Evolutionary conservation across 2,113 vertebrate species (phyloP), one percentile per base, ranked within the genome.

Genomic region (Coturnix japonica): DNA sequence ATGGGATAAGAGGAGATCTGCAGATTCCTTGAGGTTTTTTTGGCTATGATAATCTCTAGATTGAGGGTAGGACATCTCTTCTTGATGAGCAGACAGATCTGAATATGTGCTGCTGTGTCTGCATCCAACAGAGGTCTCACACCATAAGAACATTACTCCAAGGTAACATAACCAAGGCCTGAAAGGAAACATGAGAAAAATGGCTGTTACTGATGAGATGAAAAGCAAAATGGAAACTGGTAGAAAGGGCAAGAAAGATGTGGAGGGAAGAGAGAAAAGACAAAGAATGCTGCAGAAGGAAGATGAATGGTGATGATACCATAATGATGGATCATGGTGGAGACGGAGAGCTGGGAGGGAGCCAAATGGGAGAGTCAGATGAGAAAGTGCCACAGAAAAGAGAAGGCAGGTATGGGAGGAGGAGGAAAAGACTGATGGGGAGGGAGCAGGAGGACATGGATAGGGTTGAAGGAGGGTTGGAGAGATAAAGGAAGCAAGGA

Each of bases 21-120:
- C 7, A 12, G 4, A 0, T 49, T 69, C 31, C 4, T 0, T 4
- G 22, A 9, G 19, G 15, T 7, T 6, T 73, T 6, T 73, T 63
- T 9, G 14, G 49, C 33, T 44, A 17, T n/a, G 31, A 5, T 9
- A 39, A 6, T 60, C 18, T 71, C 43, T 31, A 1, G 15, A 54
- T n/a, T 65, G 37, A 63, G 18, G 25, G 22, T 10, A 66, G 63
- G 25, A 60, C 1, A 0, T 7, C 59, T 8, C 23, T 46, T 70
- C 60, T 6, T 2, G 2, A 28, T 51, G 43, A 13, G n/a, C 8
- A 30, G 70, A 39, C 12, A 49, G 19, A 25, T 72, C 71, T 80
- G 49, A 59, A 54, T 63, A 22, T 16, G 26, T 65, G 47, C n/a
- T 37, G 14, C 25, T 75, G 30, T 0, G 0, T 12, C 20, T 25